Evolutionary conservation across 64 coral and sea anemone species (phyloP).

Genomic region (Montipora capricornis): DNA sequence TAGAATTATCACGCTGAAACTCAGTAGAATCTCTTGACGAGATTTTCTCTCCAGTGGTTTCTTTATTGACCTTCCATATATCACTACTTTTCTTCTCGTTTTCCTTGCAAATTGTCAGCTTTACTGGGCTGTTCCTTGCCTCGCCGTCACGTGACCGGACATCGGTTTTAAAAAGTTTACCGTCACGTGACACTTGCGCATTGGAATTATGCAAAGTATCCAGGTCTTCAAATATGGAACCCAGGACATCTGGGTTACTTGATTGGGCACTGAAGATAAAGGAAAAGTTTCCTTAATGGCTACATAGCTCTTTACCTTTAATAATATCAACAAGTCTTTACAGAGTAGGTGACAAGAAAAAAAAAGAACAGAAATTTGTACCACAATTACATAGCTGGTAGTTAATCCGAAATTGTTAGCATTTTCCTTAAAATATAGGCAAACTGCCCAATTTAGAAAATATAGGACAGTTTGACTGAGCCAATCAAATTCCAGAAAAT

Average conservation of each 20-base stretch:
- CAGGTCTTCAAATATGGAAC: slow-evolving; percentile 83
- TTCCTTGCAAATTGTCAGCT: not conserved
- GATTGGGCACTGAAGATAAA: slow-evolving; percentile 21
- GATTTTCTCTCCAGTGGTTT: not conserved
- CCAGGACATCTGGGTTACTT: slow-evolving; percentile 74
- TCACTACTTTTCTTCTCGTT: not conserved
- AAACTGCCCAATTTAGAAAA: too few species aligned
- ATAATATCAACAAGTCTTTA: too few species aligned
- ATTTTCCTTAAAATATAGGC: too few species aligned
- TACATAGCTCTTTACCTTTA: not conserved
- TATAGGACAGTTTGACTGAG: too few species aligned
- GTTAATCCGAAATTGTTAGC: too few species aligned
- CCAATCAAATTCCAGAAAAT: too few species aligned
- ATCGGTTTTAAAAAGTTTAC: not conserved
- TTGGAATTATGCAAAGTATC: slow-evolving; percentile 59
- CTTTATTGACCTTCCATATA: not conserved
- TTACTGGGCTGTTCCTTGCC: not conserved
- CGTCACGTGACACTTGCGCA: slow-evolving; percentile 68
- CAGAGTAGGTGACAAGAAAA: too few species aligned
- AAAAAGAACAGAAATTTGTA: too few species aligned
- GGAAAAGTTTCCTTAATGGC: not conserved
- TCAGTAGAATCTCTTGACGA: not conserved
- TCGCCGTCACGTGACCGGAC: not conserved
- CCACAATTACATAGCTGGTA: too few species aligned
- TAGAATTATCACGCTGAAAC: not conserved